phyloP scores from a whole-genome alignment of 2,888 invertebrate species.

The Toxonevra muliebris region DNA sequence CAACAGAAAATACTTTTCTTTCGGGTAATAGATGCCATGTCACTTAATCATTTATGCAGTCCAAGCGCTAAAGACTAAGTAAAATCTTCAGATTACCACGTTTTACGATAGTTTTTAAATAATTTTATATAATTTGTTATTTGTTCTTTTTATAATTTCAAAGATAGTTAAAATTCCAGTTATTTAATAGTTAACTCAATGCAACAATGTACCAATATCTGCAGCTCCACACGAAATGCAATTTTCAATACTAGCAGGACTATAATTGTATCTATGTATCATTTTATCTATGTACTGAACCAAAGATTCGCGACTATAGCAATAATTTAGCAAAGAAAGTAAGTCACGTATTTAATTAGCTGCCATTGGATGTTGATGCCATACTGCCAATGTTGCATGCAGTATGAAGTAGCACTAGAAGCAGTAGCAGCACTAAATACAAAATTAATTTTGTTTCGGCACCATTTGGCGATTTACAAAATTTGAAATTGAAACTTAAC shows the following conservation, averaged over 20 bases:
- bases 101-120: no score
- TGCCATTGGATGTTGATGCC: neutral
- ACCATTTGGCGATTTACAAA: slow-evolving; percentile 24
- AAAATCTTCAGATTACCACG: no score
- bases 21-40: no score
- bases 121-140: no score
- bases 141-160: no score
- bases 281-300: neutral
- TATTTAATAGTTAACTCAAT: neutral
- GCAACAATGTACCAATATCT: neutral
- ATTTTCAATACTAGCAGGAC: neutral
- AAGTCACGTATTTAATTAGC: slow-evolving; percentile 31
- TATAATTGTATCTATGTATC: neutral
- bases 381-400: neutral
- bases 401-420: neutral
- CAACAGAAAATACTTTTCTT: no score
- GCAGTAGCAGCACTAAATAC: neutral
- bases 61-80: no score
- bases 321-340: slow-evolving; percentile 20
- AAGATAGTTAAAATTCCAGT: neutral
- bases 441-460: slow-evolving; percentile 28
- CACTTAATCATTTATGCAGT: no score
- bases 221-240: neutral
- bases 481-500: slow-evolving; percentile 22
- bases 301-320: neutral